Conservation (phyloP, 92 coral and sea anemone species). For the Epizoanthus illoricatus region DNA sequence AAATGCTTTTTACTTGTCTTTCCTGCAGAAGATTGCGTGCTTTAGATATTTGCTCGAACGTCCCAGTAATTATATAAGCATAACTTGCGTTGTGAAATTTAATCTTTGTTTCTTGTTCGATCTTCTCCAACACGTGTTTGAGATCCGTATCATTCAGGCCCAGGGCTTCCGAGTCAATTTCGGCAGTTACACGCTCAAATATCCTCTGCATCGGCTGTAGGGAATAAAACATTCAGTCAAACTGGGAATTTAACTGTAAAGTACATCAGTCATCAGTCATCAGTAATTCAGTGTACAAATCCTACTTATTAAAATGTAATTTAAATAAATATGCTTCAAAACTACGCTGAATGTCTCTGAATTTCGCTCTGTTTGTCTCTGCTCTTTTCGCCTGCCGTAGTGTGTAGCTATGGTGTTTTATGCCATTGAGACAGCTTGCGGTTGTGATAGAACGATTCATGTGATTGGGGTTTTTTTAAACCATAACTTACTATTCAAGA, state of each 20-base stretch:
- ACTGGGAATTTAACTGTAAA: background rate
- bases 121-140: background rate
- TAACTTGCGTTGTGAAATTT: background rate
- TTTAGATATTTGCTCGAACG: constrained; percentile 32
- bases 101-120: constrained; percentile 5
- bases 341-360: too few species aligned
- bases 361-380: too few species aligned
- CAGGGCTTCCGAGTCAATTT: constrained; percentile 2
- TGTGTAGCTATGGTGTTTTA: too few species aligned
- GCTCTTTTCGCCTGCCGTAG: too few species aligned
- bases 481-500: too few species aligned
- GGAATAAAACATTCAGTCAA: background rate
- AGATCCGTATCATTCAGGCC: background rate
- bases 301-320: too few species aligned
- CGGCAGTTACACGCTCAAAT: constrained; percentile 3
- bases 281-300: too few species aligned
- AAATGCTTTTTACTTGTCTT: background rate
- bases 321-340: too few species aligned
- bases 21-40: constrained; percentile 4
- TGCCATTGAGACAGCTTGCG: too few species aligned
- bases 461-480: too few species aligned
- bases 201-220: constrained; percentile 1
- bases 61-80: constrained; percentile 16
- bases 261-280: too few species aligned
- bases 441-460: too few species aligned